phyloP scores from a whole-genome alignment of 2,113 vertebrate species.

The Grammomys dolichurus region DNA sequence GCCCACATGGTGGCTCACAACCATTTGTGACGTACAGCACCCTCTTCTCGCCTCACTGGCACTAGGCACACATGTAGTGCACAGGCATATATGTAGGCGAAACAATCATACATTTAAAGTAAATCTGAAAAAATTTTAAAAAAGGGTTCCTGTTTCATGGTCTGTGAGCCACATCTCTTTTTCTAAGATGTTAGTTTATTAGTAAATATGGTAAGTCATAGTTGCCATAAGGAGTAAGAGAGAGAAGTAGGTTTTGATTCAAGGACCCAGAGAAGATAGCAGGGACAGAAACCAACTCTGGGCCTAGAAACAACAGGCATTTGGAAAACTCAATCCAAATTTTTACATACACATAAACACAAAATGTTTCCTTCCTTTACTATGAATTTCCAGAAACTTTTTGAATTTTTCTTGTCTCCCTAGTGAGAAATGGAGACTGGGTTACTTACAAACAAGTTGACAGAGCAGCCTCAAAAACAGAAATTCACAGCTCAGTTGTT shows the following conservation, averaged over 20 bases:
- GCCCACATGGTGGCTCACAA: neutral
- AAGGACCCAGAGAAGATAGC: neutral
- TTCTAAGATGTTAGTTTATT: neutral
- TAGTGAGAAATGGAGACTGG: neutral
- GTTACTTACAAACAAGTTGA: neutral
- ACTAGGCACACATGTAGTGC: neutral
- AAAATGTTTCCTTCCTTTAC: neutral
- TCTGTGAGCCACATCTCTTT: neutral
- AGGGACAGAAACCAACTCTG: neutral
- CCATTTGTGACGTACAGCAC: neutral
- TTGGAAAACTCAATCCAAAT: neutral
- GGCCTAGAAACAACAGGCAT: neutral
- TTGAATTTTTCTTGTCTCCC: neutral
- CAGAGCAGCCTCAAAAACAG: neutral
- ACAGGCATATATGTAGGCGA: neutral
- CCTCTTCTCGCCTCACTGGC: neutral
- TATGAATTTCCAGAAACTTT: slow-evolving; percentile 2
- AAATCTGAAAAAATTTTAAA: neutral
- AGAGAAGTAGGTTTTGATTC: neutral
- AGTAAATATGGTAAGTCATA: neutral
- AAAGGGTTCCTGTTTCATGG: neutral
- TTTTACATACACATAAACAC: neutral
- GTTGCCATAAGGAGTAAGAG: no score
- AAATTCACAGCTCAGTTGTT: neutral
- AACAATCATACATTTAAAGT: neutral